Evolutionary conservation across 1,140 invertebrate species (phyloP).

Genomic region (Brachionus angularis): DNA sequence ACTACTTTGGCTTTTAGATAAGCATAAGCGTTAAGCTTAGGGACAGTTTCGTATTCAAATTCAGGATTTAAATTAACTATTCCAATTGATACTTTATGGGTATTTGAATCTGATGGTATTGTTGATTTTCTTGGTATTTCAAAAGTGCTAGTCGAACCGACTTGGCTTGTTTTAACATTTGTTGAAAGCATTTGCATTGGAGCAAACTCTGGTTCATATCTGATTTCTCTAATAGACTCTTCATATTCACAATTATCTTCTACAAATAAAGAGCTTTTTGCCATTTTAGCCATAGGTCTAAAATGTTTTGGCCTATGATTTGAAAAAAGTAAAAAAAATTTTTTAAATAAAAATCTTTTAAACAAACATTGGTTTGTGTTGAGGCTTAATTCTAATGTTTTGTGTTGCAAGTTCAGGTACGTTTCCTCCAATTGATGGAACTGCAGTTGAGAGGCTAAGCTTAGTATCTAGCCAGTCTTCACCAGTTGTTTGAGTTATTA

Average conservation of each 20-base stretch:
- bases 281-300: no score
- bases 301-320: no score
- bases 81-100: background rate
- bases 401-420: slow-evolving; percentile 52
- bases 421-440: slow-evolving; percentile 55
- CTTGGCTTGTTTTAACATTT: background rate
- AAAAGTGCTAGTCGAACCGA: background rate
- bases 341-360: no score
- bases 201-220: no score
- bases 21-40: slow-evolving; percentile 52
- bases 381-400: slow-evolving; percentile 48
- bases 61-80: slow-evolving; percentile 51
- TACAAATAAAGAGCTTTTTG: no score
- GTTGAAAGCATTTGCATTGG: no score
- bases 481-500: slow-evolving; percentile 57
- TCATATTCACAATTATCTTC: no score
- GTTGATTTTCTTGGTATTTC: background rate
- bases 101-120: background rate
- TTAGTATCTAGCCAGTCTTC: slow-evolving; percentile 59
- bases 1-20: slow-evolving; percentile 55
- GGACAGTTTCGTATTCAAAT: slow-evolving; percentile 54
- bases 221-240: no score
- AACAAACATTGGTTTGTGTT: no score
- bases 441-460: slow-evolving; percentile 56
- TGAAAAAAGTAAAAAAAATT: no score